A percentile compares a stretch with the other conserved stretches of the same genome.
These are phyloP conservation scores for Cygnus olor DNA, from an alignment of 2,797 vertebrate genomes.

Conservation along the genomic window DNA sequence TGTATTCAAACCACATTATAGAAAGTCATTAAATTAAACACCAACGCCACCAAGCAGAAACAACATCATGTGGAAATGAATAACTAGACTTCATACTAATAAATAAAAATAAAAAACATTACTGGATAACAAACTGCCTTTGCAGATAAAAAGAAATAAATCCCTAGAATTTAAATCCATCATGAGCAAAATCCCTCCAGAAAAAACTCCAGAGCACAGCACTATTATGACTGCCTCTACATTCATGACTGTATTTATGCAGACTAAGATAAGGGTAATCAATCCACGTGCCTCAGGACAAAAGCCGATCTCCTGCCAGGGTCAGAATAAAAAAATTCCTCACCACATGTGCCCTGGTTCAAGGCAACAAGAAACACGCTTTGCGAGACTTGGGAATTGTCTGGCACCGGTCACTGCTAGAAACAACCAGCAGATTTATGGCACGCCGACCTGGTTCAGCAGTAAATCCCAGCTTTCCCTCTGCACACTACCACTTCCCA, in stretches of 20 bases:
- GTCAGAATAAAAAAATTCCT: slow-evolving; percentile 31
- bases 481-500: not conserved
- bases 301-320: slow-evolving; percentile 14
- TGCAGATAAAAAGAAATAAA: slow-evolving; percentile 48
- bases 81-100: not conserved
- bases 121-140: slow-evolving; percentile 10
- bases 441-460: not conserved
- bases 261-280: slow-evolving; percentile 60
- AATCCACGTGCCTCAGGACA: slow-evolving; percentile 36
- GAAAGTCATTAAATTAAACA: not conserved
- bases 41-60: not conserved
- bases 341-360: not conserved
- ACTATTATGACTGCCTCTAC: slow-evolving; percentile 7
- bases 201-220: slow-evolving; percentile 3
- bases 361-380: not conserved
- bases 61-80: not conserved
- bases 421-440: not conserved
- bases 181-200: not conserved
- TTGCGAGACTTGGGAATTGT: not conserved
- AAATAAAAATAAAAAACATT: slow-evolving; percentile 42
- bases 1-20: not conserved
- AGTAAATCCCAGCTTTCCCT: not conserved
- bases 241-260: slow-evolving; percentile 47
- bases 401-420: not conserved
- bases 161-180: slow-evolving; percentile 52